Conservation (phyloP, 2,113 vertebrate genomes). For the Thryonomys swinderianus region DNA sequence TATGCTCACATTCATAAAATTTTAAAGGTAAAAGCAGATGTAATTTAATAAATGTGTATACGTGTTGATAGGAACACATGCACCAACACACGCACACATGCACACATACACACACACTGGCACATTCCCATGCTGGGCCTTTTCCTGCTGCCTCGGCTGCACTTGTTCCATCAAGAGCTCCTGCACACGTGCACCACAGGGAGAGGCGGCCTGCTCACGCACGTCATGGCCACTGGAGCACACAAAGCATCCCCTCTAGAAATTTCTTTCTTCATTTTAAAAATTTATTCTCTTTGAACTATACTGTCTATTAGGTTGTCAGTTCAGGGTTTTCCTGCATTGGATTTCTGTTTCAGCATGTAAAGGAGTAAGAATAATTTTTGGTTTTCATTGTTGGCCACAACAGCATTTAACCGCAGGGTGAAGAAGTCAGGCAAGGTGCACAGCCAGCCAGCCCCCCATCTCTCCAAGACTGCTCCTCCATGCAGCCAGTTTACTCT, state of each 20-base stretch:
- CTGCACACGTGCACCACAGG: not conserved
- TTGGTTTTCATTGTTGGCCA: not conserved
- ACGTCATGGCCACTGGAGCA: constrained; percentile 44
- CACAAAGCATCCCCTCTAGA: constrained; percentile 68
- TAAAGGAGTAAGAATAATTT: not conserved
- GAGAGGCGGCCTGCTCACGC: constrained; percentile 61
- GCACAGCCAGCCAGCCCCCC: constrained; percentile 55
- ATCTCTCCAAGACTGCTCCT: constrained; percentile 67
- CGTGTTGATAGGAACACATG: constrained; percentile 83
- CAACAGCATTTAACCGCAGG: not conserved
- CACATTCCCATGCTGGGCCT: constrained; percentile 57
- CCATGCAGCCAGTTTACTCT: constrained; percentile 73
- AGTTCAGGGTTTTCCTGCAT: constrained; percentile 15
- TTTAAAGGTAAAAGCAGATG: constrained; percentile 91
- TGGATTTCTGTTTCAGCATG: not conserved
- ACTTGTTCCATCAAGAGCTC: constrained; percentile 69
- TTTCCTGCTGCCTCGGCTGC: not conserved
- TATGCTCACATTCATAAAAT: constrained; percentile 89
- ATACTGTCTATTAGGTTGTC: not conserved
- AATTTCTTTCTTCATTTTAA: not conserved
- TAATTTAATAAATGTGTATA: constrained; percentile 85
- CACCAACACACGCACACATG: constrained; percentile 19
- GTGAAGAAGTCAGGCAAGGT: not conserved
- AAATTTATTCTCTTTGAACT: constrained; percentile 36
- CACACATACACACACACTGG: constrained; percentile 25